Conservation (phyloP, 2,797 vertebrate species). For the Cynopterus sphinx region DNA sequence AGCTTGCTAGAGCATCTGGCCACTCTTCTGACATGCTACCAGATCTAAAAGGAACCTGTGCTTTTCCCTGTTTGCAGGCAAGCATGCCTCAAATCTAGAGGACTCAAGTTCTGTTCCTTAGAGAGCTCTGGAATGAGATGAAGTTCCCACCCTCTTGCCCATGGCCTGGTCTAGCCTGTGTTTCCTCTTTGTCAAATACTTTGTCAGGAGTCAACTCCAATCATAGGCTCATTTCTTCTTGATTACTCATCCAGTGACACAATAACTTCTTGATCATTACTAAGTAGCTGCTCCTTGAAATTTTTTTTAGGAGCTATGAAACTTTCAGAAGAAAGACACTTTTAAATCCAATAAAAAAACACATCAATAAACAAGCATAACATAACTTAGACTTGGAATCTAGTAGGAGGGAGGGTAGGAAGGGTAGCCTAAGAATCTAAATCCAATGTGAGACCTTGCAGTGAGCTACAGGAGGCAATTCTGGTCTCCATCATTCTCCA, state of each 20-base stretch:
- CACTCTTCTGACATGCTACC: background rate
- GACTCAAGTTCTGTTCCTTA: background rate
- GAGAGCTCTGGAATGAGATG: background rate
- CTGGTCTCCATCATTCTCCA: background rate
- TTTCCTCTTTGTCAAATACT: conserved; percentile 11
- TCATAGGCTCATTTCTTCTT: conserved; percentile 9
- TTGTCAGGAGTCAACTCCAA: background rate
- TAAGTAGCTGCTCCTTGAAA: background rate
- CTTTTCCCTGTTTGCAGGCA: background rate
- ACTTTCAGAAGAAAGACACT: background rate
- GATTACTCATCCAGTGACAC: background rate
- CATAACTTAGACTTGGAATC: background rate
- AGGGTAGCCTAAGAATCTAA: background rate
- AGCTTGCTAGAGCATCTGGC: background rate
- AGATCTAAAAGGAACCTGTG: background rate
- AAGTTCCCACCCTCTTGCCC: background rate
- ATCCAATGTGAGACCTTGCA: background rate
- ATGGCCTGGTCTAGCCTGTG: background rate
- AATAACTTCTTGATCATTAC: conserved; percentile 23
- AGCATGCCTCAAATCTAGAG: background rate
- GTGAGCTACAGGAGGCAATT: background rate
- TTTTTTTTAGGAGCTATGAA: background rate
- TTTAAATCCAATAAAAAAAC: conserved; percentile 4
- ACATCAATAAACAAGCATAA: background rate
- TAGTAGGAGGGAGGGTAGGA: background rate